Percentiles rank a stretch among this genome's conserved stretches.
phyloP scores from a whole-genome alignment of 2,797 vertebrate species.

The Manis pentadactyla region DNA sequence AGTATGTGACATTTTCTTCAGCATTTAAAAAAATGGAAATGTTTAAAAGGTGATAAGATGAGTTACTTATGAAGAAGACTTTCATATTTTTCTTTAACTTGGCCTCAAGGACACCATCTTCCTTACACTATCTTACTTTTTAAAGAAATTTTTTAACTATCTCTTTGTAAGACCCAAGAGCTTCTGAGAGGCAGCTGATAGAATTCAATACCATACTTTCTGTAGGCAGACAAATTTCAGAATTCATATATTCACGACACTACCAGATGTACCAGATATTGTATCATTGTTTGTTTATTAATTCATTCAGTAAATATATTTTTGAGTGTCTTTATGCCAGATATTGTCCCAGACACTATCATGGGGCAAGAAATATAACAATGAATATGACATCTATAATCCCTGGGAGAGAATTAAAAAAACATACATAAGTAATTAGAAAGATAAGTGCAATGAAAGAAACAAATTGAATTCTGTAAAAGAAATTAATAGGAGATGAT shows the following conservation, averaged over 20 bases:
- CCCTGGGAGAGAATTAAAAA: not conserved
- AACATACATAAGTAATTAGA: not conserved
- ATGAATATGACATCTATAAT: not conserved
- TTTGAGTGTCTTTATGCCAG: not conserved
- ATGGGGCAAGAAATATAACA: not conserved
- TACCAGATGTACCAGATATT: not conserved
- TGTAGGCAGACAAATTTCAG: not conserved
- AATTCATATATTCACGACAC: not conserved
- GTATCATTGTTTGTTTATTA: not conserved
- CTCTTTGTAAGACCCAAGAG: slow-evolving; percentile 1
- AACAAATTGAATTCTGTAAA: not conserved
- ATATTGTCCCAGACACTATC: not conserved
- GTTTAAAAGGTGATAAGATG: slow-evolving; percentile 53
- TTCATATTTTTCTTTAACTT: slow-evolving; percentile 50
- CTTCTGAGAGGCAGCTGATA: not conserved
- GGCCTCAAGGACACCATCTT: not conserved
- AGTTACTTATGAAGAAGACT: not conserved
- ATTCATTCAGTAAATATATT: not conserved
- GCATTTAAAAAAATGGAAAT: slow-evolving; percentile 21
- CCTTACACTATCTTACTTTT: slow-evolving; percentile 9
- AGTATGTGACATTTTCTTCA: slow-evolving; percentile 53
- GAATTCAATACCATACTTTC: not conserved
- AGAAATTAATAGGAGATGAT: not conserved
- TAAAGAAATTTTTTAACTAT: slow-evolving; percentile 47
- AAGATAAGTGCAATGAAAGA: not conserved